Evolutionary conservation across 2,888 invertebrate species (phyloP), one percentile per base, ranked within the genome.

Genomic region (Pecten maximus): DNA sequence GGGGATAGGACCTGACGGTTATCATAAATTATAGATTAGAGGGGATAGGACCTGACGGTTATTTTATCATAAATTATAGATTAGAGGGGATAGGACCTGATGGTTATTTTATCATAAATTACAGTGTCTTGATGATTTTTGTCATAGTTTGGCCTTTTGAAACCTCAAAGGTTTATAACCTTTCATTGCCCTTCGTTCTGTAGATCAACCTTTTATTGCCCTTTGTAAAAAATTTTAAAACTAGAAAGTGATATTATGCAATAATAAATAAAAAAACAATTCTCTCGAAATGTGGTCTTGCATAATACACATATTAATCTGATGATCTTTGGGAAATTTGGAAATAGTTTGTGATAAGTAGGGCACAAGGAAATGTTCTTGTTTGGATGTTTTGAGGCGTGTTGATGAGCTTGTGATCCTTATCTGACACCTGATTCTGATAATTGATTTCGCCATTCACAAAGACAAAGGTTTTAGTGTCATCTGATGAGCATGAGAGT

Each of bases 381-480:
- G 74, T 74, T 28, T 10, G 12, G 74, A 35, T 74, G 74, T 74
- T 35, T 10, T 74, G 74, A 74, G 28, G 74, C 74, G 74, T 74
- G 74, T 35, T 74, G 74, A 74, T 74, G 74, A 74, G 74, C 28
- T 74, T 28, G 35, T 35, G 74, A 74, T 74, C 74, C 74, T 74
- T 74, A 74, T 74, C 74, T 35, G 74, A 74, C 74, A 74, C 74
- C 74, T 28, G 74, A 74, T 74, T 74, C 74, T 35, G 8, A 35
- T 74, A 74, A 74, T 74, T 74, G 74, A 74, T 74, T 74, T 74
- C 28, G 35, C 28, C 35, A 35, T 74, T 74, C 4, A 74, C 74
- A 74, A 74, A 74, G 74, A 74, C 74, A 74, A 74, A 23, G 74
- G 28, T 74, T 74, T 35, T 35, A 74, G 74, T 74, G 74, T 74